Evolutionary conservation across 2,888 invertebrate genomes (phyloP).

Genomic region (Pocota personata): DNA sequence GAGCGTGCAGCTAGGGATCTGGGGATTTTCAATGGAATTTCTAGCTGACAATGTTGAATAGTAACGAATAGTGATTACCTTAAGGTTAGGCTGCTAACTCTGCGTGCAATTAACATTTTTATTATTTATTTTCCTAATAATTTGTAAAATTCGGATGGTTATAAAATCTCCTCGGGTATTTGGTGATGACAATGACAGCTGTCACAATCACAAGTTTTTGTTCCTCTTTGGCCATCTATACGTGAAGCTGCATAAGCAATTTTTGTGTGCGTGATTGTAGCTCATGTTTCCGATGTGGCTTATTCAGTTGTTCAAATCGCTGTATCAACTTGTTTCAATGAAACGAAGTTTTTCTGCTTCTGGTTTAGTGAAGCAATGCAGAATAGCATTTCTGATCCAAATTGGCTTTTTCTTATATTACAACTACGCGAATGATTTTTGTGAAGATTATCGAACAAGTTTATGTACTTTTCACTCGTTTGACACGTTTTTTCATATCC

Average conservation of each 20-base stretch:
- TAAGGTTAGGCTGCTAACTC: not conserved
- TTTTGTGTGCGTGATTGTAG: too few species aligned
- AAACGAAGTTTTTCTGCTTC: too few species aligned
- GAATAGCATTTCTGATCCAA: too few species aligned
- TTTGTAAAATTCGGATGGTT: not conserved
- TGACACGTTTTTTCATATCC: too few species aligned
- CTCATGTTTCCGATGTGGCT: too few species aligned
- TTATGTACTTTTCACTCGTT: too few species aligned
- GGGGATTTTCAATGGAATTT: not conserved
- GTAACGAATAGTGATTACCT: conserved; percentile 5
- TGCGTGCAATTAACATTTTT: conserved; percentile 47
- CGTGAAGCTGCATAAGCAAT: not conserved
- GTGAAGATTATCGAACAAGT: too few species aligned
- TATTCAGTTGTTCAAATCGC: too few species aligned
- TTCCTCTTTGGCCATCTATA: not conserved
- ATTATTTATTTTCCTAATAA: not conserved
- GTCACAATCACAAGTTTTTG: not conserved
- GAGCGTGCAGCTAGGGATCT: conserved; percentile 32
- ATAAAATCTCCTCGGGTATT: conserved; percentile 7
- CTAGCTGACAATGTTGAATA: not conserved
- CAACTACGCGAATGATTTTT: too few species aligned
- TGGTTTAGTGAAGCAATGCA: too few species aligned
- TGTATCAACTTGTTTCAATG: too few species aligned
- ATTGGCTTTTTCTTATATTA: too few species aligned
- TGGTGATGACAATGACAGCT: conserved; percentile 5